Conservation (phyloP, 64 coral and sea anemone species). For the Trachythela sp. region DNA sequence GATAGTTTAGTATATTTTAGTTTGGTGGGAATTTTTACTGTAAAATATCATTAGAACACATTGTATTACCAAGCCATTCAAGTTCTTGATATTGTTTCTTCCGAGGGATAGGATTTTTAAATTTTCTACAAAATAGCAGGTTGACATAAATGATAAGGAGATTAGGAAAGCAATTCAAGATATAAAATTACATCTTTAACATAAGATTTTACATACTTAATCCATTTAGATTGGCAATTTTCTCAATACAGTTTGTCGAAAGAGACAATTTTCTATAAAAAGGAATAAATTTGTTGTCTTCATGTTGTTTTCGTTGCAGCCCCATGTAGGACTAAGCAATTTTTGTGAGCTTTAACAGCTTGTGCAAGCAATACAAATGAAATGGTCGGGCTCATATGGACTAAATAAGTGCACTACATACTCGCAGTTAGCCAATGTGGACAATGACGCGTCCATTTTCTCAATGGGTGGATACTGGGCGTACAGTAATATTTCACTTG, state of each 20-base stretch:
- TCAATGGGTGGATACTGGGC: conserved; percentile 97
- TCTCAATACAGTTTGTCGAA: conserved; percentile 95
- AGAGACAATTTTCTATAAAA: conserved; percentile 74
- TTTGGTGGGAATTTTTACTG: too few relatives aligned
- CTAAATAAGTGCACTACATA: conserved; percentile 36
- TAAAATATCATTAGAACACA: too few relatives aligned
- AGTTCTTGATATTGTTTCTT: conserved; percentile 95
- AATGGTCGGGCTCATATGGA: too few relatives aligned
- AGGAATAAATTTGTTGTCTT: neutral
- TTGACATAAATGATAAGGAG: neutral
- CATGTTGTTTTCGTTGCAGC: too few relatives aligned
- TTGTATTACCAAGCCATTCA: conserved; percentile 85
- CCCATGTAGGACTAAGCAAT: neutral
- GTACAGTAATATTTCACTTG: conserved; percentile 76
- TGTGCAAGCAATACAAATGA: too few relatives aligned
- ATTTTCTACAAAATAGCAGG: conserved; percentile 57
- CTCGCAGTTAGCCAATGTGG: conserved; percentile 77
- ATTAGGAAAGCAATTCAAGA: neutral
- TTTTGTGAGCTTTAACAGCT: neutral
- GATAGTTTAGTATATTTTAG: too few relatives aligned
- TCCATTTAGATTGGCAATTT: conserved; percentile 98
- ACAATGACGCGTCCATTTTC: conserved; percentile 99
- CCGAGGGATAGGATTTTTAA: conserved; percentile 82
- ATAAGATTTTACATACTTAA: conserved; percentile 58
- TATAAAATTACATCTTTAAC: neutral